Evolutionary conservation across 1,140 invertebrate species (phyloP).

Genomic region (Achroia grisella): DNA sequence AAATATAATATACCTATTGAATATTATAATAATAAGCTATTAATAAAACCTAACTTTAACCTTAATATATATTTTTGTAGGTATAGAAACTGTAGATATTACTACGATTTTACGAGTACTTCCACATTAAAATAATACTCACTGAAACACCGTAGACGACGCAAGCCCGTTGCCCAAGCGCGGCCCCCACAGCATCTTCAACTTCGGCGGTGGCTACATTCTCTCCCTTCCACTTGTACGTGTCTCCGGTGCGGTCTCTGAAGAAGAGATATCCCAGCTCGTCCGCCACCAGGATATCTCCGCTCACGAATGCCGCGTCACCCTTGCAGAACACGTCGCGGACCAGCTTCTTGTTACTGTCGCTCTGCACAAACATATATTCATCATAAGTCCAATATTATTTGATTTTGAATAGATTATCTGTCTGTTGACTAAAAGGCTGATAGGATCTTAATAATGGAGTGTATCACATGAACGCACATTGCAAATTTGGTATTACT

Average conservation of each 20-base stretch:
- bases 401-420: too few species aligned
- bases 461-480: too few species aligned
- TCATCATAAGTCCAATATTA: too few species aligned
- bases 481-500: too few species aligned
- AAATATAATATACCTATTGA: too few species aligned
- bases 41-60: too few species aligned
- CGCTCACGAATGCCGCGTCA: slow-evolving; percentile 88
- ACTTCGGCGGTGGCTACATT: slow-evolving; percentile 99
- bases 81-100: not conserved
- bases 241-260: slow-evolving; percentile 96
- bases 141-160: slow-evolving; percentile 91
- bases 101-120: not conserved
- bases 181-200: slow-evolving; percentile 90
- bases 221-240: slow-evolving; percentile 98
- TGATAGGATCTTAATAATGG: too few species aligned
- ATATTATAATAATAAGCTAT: too few species aligned
- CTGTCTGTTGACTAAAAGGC: too few species aligned
- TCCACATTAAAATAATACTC: slow-evolving; percentile 18
- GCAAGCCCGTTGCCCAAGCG: slow-evolving; percentile 77
- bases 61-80: too few species aligned
- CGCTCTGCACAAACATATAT: slow-evolving; percentile 68
- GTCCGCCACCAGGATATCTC: slow-evolving; percentile 93
- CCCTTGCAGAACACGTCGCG: slow-evolving; percentile 87
- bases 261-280: slow-evolving; percentile 97
- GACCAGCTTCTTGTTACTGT: slow-evolving; percentile 90